Conservation (phyloP, 2,888 invertebrate genomes). For the Agrotis ipsilon region DNA sequence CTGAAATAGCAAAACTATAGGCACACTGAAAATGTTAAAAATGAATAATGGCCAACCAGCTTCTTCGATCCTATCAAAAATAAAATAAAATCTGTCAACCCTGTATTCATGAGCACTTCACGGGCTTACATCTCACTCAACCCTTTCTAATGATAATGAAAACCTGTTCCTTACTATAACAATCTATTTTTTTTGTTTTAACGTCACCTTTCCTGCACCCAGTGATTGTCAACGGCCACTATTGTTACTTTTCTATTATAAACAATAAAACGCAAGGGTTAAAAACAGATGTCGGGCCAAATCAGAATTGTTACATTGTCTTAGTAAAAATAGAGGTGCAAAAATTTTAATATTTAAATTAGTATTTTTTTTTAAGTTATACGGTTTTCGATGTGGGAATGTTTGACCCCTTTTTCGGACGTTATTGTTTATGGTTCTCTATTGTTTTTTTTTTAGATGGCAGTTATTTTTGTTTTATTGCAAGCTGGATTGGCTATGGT, state of each 20-base stretch:
- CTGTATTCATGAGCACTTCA: constrained; percentile 78
- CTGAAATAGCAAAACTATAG: no score
- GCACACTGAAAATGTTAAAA: no score
- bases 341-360: constrained; percentile 83
- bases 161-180: constrained; percentile 87
- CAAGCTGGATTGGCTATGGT: constrained; percentile 68
- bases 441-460: constrained; percentile 74
- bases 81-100: constrained; percentile 70
- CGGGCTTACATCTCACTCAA: constrained; percentile 87
- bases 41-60: no score
- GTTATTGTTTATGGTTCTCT: constrained; percentile 76
- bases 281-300: constrained; percentile 82
- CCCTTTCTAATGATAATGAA: constrained; percentile 88
- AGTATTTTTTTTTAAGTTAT: constrained; percentile 79
- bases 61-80: background rate
- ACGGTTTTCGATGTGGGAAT: constrained; percentile 82
- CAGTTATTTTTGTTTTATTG: constrained; percentile 79
- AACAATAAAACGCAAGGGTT: constrained; percentile 81
- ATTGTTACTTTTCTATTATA: constrained; percentile 83
- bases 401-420: constrained; percentile 82
- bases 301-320: constrained; percentile 80
- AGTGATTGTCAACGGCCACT: constrained; percentile 86
- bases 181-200: constrained; percentile 90
- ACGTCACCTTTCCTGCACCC: constrained; percentile 76
- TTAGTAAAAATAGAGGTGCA: constrained; percentile 86